A percentile compares a stretch with the other conserved stretches of the same genome.
phyloP scores from a whole-genome alignment of 2,888 invertebrate genomes.

The Plusia festucae region DNA sequence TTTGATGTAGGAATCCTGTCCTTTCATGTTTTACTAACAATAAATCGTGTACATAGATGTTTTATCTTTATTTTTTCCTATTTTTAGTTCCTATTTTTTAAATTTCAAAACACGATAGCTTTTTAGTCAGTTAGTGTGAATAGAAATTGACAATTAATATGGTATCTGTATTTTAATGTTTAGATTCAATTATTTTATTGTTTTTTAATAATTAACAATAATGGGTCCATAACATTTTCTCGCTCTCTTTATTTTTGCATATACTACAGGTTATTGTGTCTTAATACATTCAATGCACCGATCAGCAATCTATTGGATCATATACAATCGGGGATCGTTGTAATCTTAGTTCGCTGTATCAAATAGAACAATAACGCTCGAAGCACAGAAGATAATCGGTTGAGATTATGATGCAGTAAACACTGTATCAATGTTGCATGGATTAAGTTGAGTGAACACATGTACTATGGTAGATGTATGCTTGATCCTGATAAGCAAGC shows the following conservation, averaged over 20 bases:
- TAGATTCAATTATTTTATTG: no score
- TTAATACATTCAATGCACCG: no score
- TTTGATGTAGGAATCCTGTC: not conserved
- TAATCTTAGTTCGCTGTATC: slow-evolving; percentile 43
- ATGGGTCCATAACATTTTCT: no score
- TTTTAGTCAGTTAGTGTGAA: no score
- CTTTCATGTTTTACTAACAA: slow-evolving; percentile 3
- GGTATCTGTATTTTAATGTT: no score
- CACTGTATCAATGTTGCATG: slow-evolving; percentile 44
- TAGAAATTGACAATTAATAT: no score
- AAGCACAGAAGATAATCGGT: slow-evolving; percentile 54
- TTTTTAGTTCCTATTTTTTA: no score
- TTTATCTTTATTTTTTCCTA: not conserved
- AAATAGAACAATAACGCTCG: slow-evolving; percentile 50
- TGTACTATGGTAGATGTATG: slow-evolving; percentile 15
- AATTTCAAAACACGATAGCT: no score
- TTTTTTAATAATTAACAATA: no score
- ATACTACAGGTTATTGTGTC: not conserved
- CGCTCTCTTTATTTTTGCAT: no score
- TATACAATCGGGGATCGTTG: slow-evolving; percentile 37
- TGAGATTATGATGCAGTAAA: slow-evolving; percentile 54
- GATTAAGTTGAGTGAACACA: slow-evolving; percentile 43
- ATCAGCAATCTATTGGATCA: slow-evolving; percentile 49
- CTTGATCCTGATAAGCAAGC: slow-evolving; percentile 26
- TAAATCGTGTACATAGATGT: not conserved